Conservation (phyloP, 2,113 vertebrate species). For the Felis chaus region DNA sequence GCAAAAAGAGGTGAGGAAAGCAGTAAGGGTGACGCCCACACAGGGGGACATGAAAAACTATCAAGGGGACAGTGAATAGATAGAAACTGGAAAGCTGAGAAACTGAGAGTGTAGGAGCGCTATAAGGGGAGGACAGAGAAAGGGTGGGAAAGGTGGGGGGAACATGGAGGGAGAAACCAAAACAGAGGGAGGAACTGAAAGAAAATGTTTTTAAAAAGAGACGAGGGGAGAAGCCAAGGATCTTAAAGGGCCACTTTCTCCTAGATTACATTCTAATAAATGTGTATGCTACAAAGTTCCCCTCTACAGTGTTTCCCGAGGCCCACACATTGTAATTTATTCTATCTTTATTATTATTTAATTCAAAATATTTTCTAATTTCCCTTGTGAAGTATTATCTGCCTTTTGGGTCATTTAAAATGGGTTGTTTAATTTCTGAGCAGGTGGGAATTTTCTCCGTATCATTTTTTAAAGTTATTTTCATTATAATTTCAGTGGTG, state of each 20-base stretch:
- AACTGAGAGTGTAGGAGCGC: not conserved
- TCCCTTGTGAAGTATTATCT: not conserved
- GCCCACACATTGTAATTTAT: not conserved
- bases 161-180: not conserved
- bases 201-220: not conserved
- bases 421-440: not conserved
- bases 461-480: not conserved
- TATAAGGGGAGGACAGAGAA: too few relatives aligned
- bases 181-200: not conserved
- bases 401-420: not conserved
- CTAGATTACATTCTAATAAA: not conserved
- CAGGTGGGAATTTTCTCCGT: not conserved
- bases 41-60: not conserved
- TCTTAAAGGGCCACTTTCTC: not conserved
- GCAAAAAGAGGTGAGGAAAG: not conserved
- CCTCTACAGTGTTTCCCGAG: not conserved
- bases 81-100: not conserved
- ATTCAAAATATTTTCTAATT: not conserved
- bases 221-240: not conserved
- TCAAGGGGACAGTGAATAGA: not conserved
- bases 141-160: not conserved
- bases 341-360: not conserved
- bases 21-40: not conserved
- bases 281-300: not conserved
- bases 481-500: not conserved